Evolutionary conservation across 2,113 vertebrate species (phyloP).

Genomic region (Scartelaos histophorus): DNA sequence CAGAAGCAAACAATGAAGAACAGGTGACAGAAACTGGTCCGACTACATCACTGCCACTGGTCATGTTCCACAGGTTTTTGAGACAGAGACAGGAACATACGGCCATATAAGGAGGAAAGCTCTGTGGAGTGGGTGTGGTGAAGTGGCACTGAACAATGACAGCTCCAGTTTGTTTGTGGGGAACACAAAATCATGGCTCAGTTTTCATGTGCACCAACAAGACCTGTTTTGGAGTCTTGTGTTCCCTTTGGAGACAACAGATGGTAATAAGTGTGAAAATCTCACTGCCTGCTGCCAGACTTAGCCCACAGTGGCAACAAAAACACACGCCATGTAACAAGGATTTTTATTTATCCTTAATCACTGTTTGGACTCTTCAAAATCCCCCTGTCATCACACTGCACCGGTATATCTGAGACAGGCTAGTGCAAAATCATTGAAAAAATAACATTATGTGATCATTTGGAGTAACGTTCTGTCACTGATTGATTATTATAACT

Average conservation of each 20-base stretch:
- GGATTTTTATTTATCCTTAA: constrained; percentile 20
- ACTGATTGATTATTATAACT: not conserved
- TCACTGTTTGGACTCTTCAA: constrained; percentile 8
- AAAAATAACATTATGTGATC: not conserved
- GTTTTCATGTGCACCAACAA: constrained; percentile 13
- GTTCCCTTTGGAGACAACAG: constrained; percentile 11
- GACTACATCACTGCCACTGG: constrained; percentile 30
- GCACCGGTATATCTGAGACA: not conserved
- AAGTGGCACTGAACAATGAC: constrained; percentile 30
- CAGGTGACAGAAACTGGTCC: constrained; percentile 58
- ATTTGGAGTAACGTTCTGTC: not conserved
- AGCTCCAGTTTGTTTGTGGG: constrained; percentile 19
- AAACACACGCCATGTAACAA: constrained; percentile 7
- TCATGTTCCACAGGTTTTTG: constrained; percentile 26
- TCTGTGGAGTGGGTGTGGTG: constrained; percentile 37
- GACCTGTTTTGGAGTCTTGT: constrained; percentile 27
- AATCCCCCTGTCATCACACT: not conserved
- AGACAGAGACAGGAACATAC: constrained; percentile 31
- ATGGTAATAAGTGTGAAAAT: constrained; percentile 10
- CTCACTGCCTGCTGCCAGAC: constrained; percentile 12
- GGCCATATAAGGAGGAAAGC: constrained; percentile 31
- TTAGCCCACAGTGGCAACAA: constrained; percentile 12
- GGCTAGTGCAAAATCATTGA: not conserved
- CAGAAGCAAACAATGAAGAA: constrained; percentile 27
- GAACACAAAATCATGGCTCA: constrained; percentile 21